Percentiles rank a stretch among this genome's conserved stretches.
Evolutionary conservation across 2,113 vertebrate genomes (phyloP).

Genomic region (human (Homo sapiens)): DNA sequence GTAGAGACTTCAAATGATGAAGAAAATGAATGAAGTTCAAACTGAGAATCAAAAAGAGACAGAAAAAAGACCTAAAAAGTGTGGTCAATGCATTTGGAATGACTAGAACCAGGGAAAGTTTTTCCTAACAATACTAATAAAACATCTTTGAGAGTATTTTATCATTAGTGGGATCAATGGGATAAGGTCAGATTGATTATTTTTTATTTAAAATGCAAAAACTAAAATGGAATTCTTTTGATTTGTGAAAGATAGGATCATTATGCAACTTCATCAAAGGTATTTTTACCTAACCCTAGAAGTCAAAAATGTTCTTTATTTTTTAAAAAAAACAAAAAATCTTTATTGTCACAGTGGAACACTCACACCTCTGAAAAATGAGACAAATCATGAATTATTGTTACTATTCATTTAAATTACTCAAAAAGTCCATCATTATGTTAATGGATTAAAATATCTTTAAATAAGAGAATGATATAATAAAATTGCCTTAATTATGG

Average conservation of each 20-base stretch:
- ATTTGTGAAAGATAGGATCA: not conserved
- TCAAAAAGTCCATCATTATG: conserved; percentile 1
- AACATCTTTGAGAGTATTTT: conserved; percentile 73
- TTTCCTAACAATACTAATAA: conserved; percentile 76
- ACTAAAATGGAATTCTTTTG: conserved; percentile 50
- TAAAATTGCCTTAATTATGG: not conserved
- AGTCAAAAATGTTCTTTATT: conserved; percentile 25
- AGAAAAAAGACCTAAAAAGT: conserved; percentile 74
- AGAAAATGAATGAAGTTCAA: conserved; percentile 81
- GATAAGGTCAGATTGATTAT: conserved; percentile 50
- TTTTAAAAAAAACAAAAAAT: not conserved
- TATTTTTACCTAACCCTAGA: conserved; percentile 1
- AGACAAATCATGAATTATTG: conserved; percentile 7
- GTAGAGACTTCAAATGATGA: conserved; percentile 77
- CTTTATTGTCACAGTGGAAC: not conserved
- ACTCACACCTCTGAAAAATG: not conserved
- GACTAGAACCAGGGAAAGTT: conserved; percentile 67
- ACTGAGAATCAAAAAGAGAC: conserved; percentile 77
- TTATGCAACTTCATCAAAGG: not conserved
- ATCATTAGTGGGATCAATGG: conserved; percentile 37
- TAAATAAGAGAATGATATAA: conserved; percentile 30
- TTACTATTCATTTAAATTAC: conserved; percentile 20
- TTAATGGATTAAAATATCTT: not conserved
- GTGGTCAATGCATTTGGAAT: conserved; percentile 52
- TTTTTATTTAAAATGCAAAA: conserved; percentile 57